Evolutionary conservation across 2,113 vertebrate genomes (phyloP), one percentile per base, ranked within the genome.

Genomic region (Bubo blakistoni): DNA sequence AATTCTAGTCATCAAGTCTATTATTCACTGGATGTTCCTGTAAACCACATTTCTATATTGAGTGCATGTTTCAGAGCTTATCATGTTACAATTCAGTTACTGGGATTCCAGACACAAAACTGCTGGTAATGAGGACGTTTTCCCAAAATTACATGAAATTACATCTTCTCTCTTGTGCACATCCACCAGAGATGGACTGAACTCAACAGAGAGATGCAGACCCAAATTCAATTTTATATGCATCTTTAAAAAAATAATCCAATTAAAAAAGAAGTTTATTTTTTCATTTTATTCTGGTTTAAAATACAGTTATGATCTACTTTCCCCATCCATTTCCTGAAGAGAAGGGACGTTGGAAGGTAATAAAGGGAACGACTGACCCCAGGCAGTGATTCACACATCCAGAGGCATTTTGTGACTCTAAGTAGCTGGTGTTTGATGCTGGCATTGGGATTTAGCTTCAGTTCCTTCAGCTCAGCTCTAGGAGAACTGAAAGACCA

Each of bases 1-100:
- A 84, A 93, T 93, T 86, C 65, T 81, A 90, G 59, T 78, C 63
- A 94, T 81, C 83, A 91, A 81, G 44, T 36, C 67, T 86, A 54
- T 93, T 96, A 93, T 82, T 90, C 74, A 81, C 34, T 81, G 24
- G 47, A 84, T 88, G 59, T 86, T 95, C 40, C 83, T 79, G 69
- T 72, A 96, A 96, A 84, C 76, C 62, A 76, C 27, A 72, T 91
- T 91, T 89, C 72, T 84, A 76, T 13, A 76, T 52, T 0, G 0
- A 88, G 47, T 26, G 30, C 19, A n/a, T 81, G 40, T 81, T 89
- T 89, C 72, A 67, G 15, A 22, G 24, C 44, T 92, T 20, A 84
- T 88, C 59, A 20, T 19, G 36, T 61, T 67, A 72, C 58, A 92
- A 10, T 81, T 78, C 38, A 52, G 76, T 67, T 61, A 88, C 72